phyloP scores from a whole-genome alignment of 2,113 vertebrate species.

The Tachysurus fulvidraco region DNA sequence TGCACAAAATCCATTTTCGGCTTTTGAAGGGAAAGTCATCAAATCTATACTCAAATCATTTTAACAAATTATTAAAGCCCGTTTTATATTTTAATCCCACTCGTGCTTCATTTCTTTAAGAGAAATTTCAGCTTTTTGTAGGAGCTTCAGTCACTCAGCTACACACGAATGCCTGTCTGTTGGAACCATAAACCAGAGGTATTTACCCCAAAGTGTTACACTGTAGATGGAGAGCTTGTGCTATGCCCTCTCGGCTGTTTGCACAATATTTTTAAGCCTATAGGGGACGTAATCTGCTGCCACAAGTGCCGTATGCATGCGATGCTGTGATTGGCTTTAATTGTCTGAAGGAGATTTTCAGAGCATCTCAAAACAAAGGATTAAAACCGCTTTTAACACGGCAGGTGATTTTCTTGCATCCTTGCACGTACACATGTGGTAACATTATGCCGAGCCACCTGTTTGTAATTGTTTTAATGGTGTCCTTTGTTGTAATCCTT shows the following conservation, averaged over 20 bases:
- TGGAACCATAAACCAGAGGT: not conserved
- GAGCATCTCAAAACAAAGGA: slow-evolving; percentile 1
- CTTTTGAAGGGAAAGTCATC: not conserved
- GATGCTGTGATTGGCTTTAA: slow-evolving; percentile 25
- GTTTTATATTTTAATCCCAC: not conserved
- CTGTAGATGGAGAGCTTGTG: not conserved
- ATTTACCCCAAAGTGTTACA: not conserved
- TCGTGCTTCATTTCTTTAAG: not conserved
- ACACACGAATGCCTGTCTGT: not conserved
- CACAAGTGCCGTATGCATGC: slow-evolving; percentile 17
- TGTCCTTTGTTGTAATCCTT: not conserved
- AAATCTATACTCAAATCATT: not conserved
- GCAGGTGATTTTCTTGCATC: slow-evolving; percentile 11
- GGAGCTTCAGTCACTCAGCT: not conserved
- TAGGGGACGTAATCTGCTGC: slow-evolving; percentile 27
- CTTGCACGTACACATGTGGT: not conserved
- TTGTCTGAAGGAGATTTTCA: slow-evolving; percentile 32
- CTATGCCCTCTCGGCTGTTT: not conserved
- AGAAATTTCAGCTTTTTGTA: not conserved
- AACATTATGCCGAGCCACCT: not conserved
- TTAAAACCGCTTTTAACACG: not conserved
- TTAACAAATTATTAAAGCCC: not conserved
- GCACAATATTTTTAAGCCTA: slow-evolving; percentile 38
- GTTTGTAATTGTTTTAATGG: slow-evolving; percentile 24
- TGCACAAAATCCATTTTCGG: too few species aligned